A percentile compares a stretch with the other conserved stretches of the same genome.
phyloP scores from a whole-genome alignment of 2,113 vertebrate species.

The Columbina picui region DNA sequence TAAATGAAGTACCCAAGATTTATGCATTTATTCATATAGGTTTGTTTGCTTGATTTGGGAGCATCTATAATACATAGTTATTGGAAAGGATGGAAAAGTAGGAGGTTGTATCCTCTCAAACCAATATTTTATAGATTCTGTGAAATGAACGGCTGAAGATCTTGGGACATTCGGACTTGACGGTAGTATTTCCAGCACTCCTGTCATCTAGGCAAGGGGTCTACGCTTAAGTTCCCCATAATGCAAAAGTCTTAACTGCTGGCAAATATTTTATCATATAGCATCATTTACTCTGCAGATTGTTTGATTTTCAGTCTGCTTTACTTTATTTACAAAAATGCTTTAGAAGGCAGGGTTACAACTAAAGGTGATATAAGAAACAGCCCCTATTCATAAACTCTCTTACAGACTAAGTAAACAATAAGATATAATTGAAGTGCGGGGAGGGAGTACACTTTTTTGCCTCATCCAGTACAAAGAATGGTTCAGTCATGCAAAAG shows the following conservation, averaged over 20 bases:
- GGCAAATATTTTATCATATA: not conserved
- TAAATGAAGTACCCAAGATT: not conserved
- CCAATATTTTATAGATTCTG: not conserved
- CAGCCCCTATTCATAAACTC: not conserved
- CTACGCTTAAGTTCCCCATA: not conserved
- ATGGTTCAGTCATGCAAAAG: not conserved
- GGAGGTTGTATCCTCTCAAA: not conserved
- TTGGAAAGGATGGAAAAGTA: not conserved
- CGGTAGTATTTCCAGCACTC: not conserved
- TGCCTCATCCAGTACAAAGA: not conserved
- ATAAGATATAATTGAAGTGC: not conserved
- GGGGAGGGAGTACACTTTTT: not conserved
- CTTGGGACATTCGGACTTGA: not conserved
- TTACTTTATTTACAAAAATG: not conserved
- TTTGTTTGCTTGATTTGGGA: not conserved
- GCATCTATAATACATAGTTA: not conserved
- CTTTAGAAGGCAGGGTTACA: not conserved
- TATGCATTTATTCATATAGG: not conserved
- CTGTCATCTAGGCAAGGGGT: not conserved
- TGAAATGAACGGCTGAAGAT: not conserved
- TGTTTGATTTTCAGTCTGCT: not conserved
- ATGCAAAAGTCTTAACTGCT: not conserved
- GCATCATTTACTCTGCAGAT: not conserved
- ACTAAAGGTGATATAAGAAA: not conserved
- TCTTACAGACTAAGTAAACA: not conserved